Conservation (phyloP, 1,140 invertebrate genomes). For the Musca vetustissima region DNA sequence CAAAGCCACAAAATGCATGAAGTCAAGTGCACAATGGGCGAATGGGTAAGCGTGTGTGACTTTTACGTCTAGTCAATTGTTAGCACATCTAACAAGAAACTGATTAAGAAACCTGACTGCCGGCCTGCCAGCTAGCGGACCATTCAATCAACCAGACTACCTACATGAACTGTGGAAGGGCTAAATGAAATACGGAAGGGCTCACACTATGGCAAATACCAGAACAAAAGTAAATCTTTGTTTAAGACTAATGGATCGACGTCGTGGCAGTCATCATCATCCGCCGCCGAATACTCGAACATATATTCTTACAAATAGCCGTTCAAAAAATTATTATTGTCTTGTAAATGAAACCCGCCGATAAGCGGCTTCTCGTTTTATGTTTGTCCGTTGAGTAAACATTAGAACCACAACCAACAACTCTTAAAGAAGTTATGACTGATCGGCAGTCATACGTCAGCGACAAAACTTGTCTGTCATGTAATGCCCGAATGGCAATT, state of each 20-base stretch:
- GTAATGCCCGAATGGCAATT: slow-evolving; percentile 16
- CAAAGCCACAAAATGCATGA: not conserved
- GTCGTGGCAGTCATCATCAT: not conserved
- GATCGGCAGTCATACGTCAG: no score
- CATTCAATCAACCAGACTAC: not conserved
- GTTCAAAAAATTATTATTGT: not conserved
- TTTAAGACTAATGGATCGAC: slow-evolving; percentile 5
- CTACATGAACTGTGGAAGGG: not conserved
- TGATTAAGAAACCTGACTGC: not conserved
- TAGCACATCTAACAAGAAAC: slow-evolving; percentile 21
- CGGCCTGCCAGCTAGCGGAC: no score
- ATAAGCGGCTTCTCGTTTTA: slow-evolving; percentile 13
- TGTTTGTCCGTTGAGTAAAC: slow-evolving; percentile 1
- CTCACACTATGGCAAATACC: not conserved
- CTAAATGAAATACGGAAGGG: not conserved
- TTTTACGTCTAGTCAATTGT: slow-evolving; percentile 15
- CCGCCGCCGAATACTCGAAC: no score
- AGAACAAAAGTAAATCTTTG: slow-evolving; percentile 13
- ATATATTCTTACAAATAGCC: not conserved
- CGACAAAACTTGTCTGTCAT: not conserved
- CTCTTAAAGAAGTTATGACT: no score
- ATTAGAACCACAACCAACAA: not conserved
- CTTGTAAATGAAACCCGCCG: no score
- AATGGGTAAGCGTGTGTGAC: not conserved
- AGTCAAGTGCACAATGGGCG: not conserved